Evolutionary conservation across 1,140 invertebrate species (phyloP), one percentile per base, ranked within the genome.

Genomic region (Caenorhabditis remanei): DNA sequence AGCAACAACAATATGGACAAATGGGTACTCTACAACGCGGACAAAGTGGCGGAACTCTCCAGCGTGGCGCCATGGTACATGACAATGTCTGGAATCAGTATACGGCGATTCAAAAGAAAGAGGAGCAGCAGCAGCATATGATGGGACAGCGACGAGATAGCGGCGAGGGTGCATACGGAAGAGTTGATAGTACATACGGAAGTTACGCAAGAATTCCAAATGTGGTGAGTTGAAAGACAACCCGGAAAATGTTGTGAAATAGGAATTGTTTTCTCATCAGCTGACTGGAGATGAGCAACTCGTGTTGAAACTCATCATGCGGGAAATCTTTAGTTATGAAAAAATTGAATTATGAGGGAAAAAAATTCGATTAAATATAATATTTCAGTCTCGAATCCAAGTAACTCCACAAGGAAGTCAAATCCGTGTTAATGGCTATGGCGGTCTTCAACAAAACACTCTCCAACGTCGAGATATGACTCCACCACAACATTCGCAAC

Each of bases 131-230:
- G 75, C 56, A 88, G 16, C 50, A 43, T n/a, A 46, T 79, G 41
- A 43, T 75, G 4, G 75, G 71, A 13, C 75, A 87, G 63, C n/a
- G 86, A 21, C n/a, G 86, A 55, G 82, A 75, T 53, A 83, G 75
- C 40, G 71, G 71, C 19, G 86, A 87, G 13, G 32, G 19, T 0
- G 65, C 63, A 19, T 88, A 88, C 50, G 87, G 87, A 85, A 65
- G 50, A 46, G 65, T 85, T 14, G 87, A 87, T 50, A 84, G 84
- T 21, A 55, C 48, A 21, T 88, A 88, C 71, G 87, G 63, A 46
- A 88, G 85, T 50, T 88, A 88, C 65, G 83, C 87, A 48, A 88
- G 87, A 58, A 84, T 88, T 56, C 87, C 83, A 40, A 71, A 84
- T 41, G 85, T 86, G 65, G 53, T 84, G 14, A 53, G 71, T 79